Percentiles rank a stretch among this genome's conserved stretches.
These are phyloP conservation scores for Halcyon chelicuti DNA, from an alignment of 2,797 vertebrate species.

Conservation along the genomic window DNA sequence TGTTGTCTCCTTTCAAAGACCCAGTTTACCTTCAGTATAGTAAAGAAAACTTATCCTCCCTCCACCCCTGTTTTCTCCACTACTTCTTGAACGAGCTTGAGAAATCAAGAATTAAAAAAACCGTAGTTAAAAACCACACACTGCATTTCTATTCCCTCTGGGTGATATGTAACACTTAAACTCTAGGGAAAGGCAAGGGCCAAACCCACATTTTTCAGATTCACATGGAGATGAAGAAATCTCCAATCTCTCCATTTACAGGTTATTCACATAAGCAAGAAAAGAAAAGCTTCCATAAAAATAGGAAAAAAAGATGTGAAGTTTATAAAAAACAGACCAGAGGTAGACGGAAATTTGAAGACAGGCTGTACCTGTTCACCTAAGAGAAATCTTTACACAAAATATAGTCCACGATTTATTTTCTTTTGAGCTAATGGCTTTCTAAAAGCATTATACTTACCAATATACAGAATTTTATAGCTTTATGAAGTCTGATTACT, in stretches of 20 bases:
- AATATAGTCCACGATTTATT: not conserved
- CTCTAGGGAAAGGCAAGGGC: not conserved
- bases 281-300: not conserved
- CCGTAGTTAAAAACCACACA: not conserved
- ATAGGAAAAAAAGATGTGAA: not conserved
- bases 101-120: not conserved
- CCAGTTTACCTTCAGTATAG: not conserved
- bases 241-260: not conserved
- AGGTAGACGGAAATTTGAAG: not conserved
- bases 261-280: not conserved
- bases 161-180: not conserved
- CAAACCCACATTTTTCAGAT: not conserved
- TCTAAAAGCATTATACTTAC: not conserved
- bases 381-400: not conserved
- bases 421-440: not conserved
- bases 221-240: not conserved
- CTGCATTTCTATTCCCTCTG: not conserved
- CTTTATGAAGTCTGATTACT: not conserved
- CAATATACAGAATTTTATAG: not conserved
- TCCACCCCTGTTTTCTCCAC: not conserved
- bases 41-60: not conserved
- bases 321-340: not conserved
- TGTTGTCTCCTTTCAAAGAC: not conserved
- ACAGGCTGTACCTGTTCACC: not conserved
- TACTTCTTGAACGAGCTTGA: not conserved